Percentiles rank a stretch among this genome's conserved stretches.
These are phyloP conservation scores for Hyperoplus immaculatus DNA, from an alignment of 2,797 vertebrate genomes.

Conservation along the genomic window DNA sequence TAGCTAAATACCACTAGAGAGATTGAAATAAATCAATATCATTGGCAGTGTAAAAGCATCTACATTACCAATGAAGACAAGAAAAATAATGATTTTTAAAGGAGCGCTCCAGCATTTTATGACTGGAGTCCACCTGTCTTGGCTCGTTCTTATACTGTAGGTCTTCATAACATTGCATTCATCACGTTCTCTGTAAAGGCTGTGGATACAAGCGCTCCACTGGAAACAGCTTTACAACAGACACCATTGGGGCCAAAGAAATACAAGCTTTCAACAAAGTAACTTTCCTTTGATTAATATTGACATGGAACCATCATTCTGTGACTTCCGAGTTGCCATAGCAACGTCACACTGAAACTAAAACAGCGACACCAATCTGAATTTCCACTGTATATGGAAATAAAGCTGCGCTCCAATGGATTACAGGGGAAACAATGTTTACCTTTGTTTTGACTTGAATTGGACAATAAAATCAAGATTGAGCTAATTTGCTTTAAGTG, in stretches of 20 bases:
- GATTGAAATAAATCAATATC: neutral
- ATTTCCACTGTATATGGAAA: neutral
- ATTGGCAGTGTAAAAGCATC: neutral
- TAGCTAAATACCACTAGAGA: neutral
- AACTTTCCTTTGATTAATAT: constrained; percentile 34
- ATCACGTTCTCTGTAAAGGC: constrained; percentile 36
- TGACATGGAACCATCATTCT: neutral
- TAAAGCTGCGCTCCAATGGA: constrained; percentile 1
- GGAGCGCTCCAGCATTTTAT: constrained; percentile 38
- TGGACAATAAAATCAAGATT: neutral
- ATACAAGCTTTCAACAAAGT: constrained; percentile 39
- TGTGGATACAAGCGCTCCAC: constrained; percentile 32
- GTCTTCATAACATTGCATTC: constrained; percentile 34
- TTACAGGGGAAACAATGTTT: neutral
- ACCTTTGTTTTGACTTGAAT: neutral
- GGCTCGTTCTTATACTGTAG: constrained; percentile 15
- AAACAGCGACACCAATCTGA: constrained; percentile 12
- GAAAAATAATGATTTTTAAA: neutral
- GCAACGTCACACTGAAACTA: neutral
- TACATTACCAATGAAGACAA: neutral
- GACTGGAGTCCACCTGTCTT: constrained; percentile 38
- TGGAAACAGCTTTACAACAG: constrained; percentile 52
- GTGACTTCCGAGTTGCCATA: constrained; percentile 5
- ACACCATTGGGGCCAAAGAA: constrained; percentile 23
- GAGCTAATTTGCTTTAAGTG: neutral